Evolutionary conservation across 2,113 vertebrate genomes (phyloP).

Genomic region (Puntigrus tetrazona): DNA sequence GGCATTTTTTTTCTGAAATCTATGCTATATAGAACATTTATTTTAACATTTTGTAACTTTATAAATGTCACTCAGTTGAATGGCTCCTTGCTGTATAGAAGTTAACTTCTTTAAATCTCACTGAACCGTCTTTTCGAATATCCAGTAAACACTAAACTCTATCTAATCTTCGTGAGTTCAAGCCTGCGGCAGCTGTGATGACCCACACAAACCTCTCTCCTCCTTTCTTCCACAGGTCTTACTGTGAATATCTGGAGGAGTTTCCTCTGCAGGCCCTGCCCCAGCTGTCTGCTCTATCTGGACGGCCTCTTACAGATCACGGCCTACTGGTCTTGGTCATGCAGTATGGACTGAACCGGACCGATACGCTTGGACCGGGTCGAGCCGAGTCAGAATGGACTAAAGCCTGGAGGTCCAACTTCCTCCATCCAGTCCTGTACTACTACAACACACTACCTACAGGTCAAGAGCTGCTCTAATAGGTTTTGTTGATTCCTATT

Average conservation of each 20-base stretch:
- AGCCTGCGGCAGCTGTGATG: no score
- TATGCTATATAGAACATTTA: neutral
- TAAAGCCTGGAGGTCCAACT: conserved; percentile 92
- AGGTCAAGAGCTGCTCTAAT: conserved; percentile 72
- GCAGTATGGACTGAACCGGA: conserved; percentile 91
- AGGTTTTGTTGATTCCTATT: neutral
- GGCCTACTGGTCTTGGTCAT: conserved; percentile 88
- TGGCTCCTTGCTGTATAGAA: neutral
- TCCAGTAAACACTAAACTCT: neutral
- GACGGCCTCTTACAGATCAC: conserved; percentile 69
- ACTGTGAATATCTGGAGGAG: conserved; percentile 90
- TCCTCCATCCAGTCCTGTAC: conserved; percentile 95
- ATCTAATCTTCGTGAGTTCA: no score
- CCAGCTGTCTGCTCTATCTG: conserved; percentile 81
- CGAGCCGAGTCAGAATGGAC: conserved; percentile 87
- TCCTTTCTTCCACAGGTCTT: conserved; percentile 58
- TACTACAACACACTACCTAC: conserved; percentile 87
- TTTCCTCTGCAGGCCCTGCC: conserved; percentile 86
- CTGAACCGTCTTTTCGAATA: neutral
- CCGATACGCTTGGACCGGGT: conserved; percentile 75
- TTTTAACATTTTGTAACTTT: neutral
- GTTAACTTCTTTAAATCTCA: no score
- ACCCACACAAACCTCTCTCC: neutral
- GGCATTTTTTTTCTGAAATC: neutral
- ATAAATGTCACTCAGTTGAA: neutral